These are phyloP conservation scores for Ophthalmolycus amberensis DNA, from an alignment of 2,113 vertebrate genomes.

Conservation along the genomic window DNA sequence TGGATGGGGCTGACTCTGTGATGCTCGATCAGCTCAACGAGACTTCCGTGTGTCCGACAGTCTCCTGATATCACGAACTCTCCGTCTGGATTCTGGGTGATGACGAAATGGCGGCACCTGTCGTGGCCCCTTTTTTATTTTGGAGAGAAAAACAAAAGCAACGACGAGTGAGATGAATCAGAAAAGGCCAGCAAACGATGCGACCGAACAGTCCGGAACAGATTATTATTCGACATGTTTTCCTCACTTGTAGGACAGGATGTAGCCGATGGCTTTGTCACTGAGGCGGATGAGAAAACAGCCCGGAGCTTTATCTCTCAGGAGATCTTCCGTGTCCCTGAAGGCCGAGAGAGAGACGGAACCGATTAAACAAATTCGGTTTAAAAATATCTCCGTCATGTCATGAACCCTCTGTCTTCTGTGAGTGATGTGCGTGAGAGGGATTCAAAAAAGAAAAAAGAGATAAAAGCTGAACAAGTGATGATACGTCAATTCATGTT, in stretches of 20 bases:
- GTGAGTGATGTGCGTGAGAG: background rate
- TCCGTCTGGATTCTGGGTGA: constrained; percentile 81
- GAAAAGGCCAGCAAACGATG: background rate
- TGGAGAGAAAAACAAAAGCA: background rate
- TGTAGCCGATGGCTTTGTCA: constrained; percentile 86
- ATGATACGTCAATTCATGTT: too few relatives aligned
- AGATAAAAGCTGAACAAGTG: background rate
- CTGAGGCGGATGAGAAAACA: constrained; percentile 90
- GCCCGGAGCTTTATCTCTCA: constrained; percentile 83
- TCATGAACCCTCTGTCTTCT: background rate
- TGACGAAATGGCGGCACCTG: constrained; percentile 89
- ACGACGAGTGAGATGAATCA: background rate
- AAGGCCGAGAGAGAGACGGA: background rate
- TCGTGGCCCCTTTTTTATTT: constrained; percentile 81
- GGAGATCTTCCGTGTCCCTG: constrained; percentile 87
- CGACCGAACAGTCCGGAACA: background rate
- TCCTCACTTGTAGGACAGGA: constrained; percentile 90
- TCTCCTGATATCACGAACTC: constrained; percentile 85
- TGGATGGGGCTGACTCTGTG: constrained; percentile 83
- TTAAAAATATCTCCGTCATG: background rate
- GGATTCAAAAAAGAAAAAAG: background rate
- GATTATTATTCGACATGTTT: background rate
- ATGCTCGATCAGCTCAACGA: constrained; percentile 83
- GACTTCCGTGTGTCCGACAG: constrained; percentile 73
- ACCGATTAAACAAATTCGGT: constrained; percentile 26